Conservation (phyloP, 2,888 invertebrate genomes). For the Bembecia ichneumoniformis region DNA sequence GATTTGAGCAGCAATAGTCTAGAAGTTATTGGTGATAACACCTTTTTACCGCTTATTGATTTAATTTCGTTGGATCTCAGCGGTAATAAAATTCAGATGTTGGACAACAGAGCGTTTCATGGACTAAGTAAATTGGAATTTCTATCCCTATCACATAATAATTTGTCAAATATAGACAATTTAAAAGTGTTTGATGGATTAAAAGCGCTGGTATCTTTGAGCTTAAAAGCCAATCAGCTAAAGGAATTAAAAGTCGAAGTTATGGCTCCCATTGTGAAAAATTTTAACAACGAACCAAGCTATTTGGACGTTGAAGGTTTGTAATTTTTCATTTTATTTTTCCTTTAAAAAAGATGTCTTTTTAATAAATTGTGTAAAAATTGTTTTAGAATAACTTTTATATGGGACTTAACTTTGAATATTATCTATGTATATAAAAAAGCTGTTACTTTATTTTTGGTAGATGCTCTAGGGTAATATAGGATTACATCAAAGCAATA, state of each 20-base stretch:
- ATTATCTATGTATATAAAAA: no score
- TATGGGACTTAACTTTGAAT: no score
- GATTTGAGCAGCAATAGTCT: slow-evolving; percentile 81
- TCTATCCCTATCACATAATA: slow-evolving; percentile 48
- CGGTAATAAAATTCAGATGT: slow-evolving; percentile 58
- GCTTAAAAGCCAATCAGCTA: slow-evolving; percentile 46
- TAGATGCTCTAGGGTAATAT: no score
- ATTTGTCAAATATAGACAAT: slow-evolving; percentile 38
- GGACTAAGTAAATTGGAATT: slow-evolving; percentile 38
- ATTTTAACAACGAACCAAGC: slow-evolving; percentile 37
- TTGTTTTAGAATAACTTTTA: not conserved
- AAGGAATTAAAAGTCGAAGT: slow-evolving; percentile 36
- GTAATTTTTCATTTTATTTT: not conserved
- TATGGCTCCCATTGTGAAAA: slow-evolving; percentile 43
- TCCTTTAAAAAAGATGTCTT: not conserved
- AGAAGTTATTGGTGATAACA: slow-evolving; percentile 82
- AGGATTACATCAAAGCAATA: no score
- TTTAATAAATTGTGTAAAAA: not conserved
- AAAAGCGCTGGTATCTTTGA: slow-evolving; percentile 32
- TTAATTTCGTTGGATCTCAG: slow-evolving; percentile 44
- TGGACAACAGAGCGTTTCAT: slow-evolving; percentile 55
- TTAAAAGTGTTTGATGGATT: slow-evolving; percentile 41
- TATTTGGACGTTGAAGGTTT: slow-evolving; percentile 55
- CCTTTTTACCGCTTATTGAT: slow-evolving; percentile 67
- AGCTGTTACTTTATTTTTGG: no score